Percentiles rank a stretch among this genome's conserved stretches.
Conservation (phyloP, 92 coral and sea anemone genomes). For the Umimayanthus kanabou region DNA sequence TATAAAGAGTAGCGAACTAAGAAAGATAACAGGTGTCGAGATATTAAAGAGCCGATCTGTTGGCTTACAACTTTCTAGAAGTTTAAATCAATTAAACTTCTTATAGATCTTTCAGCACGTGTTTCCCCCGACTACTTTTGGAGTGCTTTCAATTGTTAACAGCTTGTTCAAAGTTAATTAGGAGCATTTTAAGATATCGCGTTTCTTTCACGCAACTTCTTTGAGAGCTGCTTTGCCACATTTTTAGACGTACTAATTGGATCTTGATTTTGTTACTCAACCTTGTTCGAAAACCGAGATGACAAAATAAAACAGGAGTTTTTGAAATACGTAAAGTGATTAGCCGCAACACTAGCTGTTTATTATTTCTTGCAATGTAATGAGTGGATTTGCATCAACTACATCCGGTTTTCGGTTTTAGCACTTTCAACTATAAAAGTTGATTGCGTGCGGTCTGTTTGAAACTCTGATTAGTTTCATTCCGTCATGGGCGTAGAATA, state of each 20-base stretch:
- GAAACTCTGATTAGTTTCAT: not conserved
- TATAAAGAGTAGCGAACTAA: too few species aligned
- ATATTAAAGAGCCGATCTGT: not conserved
- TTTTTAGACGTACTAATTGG: not conserved
- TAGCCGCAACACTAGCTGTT: not conserved
- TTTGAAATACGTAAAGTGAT: too few species aligned
- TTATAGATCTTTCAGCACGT: not conserved
- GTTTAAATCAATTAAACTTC: not conserved
- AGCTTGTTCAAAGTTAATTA: not conserved
- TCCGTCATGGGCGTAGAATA: not conserved
- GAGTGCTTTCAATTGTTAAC: not conserved
- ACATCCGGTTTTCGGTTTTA: not conserved
- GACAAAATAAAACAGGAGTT: not conserved
- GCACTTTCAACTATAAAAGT: not conserved
- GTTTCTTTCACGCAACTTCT: not conserved
- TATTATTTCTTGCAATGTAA: not conserved
- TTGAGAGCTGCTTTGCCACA: not conserved
- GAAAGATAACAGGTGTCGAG: not conserved
- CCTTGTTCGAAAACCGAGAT: not conserved
- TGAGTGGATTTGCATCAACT: not conserved
- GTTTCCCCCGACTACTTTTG: not conserved
- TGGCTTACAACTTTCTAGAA: not conserved
- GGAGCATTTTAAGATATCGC: not conserved
- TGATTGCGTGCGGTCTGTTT: constrained; percentile 1
- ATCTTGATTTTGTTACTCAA: not conserved